These are phyloP conservation scores for Sternarchorhynchus goeldii DNA, from an alignment of 2,797 vertebrate species.

Conservation along the genomic window DNA sequence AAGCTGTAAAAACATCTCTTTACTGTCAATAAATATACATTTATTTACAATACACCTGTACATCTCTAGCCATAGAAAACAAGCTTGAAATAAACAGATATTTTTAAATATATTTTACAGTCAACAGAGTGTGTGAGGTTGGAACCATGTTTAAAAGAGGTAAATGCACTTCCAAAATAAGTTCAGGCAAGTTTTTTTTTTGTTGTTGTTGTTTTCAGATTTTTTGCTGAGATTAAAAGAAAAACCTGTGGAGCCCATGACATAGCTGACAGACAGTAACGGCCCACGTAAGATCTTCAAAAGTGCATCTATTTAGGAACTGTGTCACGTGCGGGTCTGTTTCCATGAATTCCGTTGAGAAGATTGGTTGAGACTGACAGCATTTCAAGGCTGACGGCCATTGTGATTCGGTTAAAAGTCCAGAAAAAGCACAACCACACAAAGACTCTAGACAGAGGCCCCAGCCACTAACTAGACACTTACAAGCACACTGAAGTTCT, in stretches of 20 bases:
- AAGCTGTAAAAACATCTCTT: constrained; percentile 85
- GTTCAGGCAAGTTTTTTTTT: constrained; percentile 32
- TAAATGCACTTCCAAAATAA: constrained; percentile 56
- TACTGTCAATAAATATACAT: constrained; percentile 92
- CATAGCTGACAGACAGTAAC: constrained; percentile 10
- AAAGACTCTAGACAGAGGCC: too few species aligned
- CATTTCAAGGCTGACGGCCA: background rate
- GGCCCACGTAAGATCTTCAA: background rate
- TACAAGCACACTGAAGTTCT: background rate
- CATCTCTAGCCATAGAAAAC: constrained; percentile 84
- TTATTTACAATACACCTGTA: constrained; percentile 84
- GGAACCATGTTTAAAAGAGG: constrained; percentile 45
- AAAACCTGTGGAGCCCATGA: constrained; percentile 1
- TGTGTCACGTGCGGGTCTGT: background rate
- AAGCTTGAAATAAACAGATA: constrained; percentile 65
- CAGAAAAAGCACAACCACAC: background rate
- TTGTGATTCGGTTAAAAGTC: background rate
- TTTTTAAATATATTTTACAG: constrained; percentile 43
- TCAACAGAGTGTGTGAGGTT: constrained; percentile 68
- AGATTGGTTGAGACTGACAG: background rate
- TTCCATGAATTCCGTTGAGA: background rate
- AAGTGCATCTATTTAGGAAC: background rate
- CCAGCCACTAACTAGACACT: background rate
- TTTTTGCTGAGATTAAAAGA: background rate
- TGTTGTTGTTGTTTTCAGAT: background rate